A percentile compares a stretch with the other conserved stretches of the same genome.
phyloP scores from a whole-genome alignment of 1,140 invertebrate species.

The Camponotus vicinus region DNA sequence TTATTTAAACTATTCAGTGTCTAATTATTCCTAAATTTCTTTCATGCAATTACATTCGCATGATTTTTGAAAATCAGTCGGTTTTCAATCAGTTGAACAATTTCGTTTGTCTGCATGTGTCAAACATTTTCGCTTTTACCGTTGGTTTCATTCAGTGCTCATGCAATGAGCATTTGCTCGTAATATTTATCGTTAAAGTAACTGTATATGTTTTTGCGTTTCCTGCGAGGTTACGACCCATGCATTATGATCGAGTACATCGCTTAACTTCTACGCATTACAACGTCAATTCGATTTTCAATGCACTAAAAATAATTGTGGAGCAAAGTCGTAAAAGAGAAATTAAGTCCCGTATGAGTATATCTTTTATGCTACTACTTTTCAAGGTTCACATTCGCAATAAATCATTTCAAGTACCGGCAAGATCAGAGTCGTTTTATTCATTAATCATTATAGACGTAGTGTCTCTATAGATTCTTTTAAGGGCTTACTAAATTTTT shows the following conservation, averaged over 20 bases:
- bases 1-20: not conserved
- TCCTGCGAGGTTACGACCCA: slow-evolving; percentile 7
- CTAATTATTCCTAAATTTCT: slow-evolving; percentile 34
- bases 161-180: not conserved
- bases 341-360: slow-evolving; percentile 24
- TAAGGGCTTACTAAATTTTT: not conserved
- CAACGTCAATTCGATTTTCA: slow-evolving; percentile 32
- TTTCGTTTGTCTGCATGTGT: slow-evolving; percentile 8
- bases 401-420: slow-evolving; percentile 45
- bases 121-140: slow-evolving; percentile 21
- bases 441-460: slow-evolving; percentile 1
- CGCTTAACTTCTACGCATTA: slow-evolving; percentile 23
- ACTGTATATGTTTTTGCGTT: not conserved
- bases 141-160: not conserved
- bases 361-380: not conserved
- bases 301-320: not conserved
- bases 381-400: slow-evolving; percentile 17
- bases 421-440: not conserved
- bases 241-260: not conserved
- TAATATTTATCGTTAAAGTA: not conserved
- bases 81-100: not conserved
- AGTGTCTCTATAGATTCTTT: not conserved
- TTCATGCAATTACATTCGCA: slow-evolving; percentile 33
- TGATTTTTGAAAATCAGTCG: not conserved
- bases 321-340: slow-evolving; percentile 48